A percentile compares a stretch with the other conserved stretches of the same genome.
Evolutionary conservation across 2,113 vertebrate genomes (phyloP).

Genomic region (Melozone crissalis): DNA sequence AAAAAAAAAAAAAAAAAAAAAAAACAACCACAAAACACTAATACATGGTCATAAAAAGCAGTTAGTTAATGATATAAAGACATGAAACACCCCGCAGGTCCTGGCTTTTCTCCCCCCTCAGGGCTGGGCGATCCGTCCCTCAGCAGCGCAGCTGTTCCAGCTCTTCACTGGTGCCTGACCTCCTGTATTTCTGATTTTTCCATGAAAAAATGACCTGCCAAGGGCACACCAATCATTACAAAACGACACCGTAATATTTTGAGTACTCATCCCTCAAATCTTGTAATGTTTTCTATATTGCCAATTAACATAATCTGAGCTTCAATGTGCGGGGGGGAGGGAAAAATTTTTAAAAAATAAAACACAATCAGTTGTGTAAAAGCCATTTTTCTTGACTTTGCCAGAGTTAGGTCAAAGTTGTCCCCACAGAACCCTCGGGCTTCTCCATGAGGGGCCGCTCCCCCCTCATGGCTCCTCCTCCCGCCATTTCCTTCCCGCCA

Average conservation of each 20-base stretch:
- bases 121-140: neutral
- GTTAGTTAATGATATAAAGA: neutral
- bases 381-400: neutral
- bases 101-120: neutral
- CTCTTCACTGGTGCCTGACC: neutral
- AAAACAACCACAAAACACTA: neutral
- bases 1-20: neutral
- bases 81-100: neutral
- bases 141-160: neutral
- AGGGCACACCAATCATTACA: neutral
- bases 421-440: neutral
- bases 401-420: rapidly evolving
- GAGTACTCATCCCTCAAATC: neutral
- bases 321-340: rapidly evolving
- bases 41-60: neutral
- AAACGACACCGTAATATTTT: neutral
- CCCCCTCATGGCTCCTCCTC: neutral
- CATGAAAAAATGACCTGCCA: neutral
- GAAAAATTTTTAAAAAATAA: no score
- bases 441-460: neutral
- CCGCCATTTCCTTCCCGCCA: neutral
- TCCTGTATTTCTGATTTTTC: neutral
- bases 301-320: neutral
- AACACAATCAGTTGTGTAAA: rapidly evolving
- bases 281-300: neutral